Base-by-base conservation (phyloP, 2,797 vertebrate genomes). In the Acanthurus lineatus region DNA sequence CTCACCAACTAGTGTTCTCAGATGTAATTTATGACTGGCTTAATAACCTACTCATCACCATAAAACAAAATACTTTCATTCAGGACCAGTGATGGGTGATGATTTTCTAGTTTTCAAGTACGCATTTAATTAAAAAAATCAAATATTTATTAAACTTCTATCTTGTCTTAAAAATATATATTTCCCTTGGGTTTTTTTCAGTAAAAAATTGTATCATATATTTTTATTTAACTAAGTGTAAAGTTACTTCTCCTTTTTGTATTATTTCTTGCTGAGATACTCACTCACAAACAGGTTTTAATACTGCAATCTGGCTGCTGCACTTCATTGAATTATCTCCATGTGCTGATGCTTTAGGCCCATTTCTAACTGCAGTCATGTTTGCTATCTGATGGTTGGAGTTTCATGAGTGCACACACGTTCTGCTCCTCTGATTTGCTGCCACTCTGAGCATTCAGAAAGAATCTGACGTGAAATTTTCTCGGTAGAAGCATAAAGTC, bases 321-420 rank as follows among this genome's bases (percentile, higher is more conserved):
- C 72, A 48, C 45, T 52, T 67, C 38, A 71, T 61, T 40, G 9
- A 69, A 66, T 62, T 48, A 47, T 73, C 48, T 63, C 48, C 19
- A 40, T 63, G 56, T 54, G 60, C 70, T 65, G 73, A 78, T 47
- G 52, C 73, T 79, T 47, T 9, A 25, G 53, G 10, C 48, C 9
- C 56, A 42, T 42, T 42, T 66, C 54, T 28, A 38, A 53, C 28
- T 64, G 49, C 52, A 61, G 57, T 14, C 19, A 32, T 66, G 70
- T 65, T 62, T 79, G 19, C 53, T 35, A 15, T 6, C n/a, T 25
- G 52, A 62, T 19, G 40, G 17, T 5, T 6, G 28, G 22, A 64
- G 62, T 32, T 66, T 32, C 9, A 47, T 6, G 45, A 76, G 17
- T n/a, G 22, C 32, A 4, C 9, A 60, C 64, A n/a, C 4, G 44